phyloP scores from a whole-genome alignment of 2,888 invertebrate species.

The Tanypteryx hageni region DNA sequence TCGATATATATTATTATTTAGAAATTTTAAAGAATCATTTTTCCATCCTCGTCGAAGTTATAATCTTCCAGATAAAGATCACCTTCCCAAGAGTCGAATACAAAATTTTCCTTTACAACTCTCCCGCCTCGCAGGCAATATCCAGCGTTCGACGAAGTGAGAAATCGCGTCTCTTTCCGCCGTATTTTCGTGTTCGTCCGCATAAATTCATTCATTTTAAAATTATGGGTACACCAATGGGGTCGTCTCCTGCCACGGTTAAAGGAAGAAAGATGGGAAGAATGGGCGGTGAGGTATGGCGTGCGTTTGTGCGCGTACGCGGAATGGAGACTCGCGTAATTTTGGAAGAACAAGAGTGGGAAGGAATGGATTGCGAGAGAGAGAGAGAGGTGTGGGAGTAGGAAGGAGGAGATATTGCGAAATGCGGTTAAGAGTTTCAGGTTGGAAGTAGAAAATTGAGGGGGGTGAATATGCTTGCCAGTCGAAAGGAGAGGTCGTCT shows the following conservation, averaged over 20 bases:
- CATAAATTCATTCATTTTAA: neutral
- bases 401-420: no score
- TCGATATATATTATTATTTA: no score
- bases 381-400: neutral
- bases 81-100: no score
- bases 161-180: conserved; percentile 12
- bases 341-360: neutral
- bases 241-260: neutral
- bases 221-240: neutral
- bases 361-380: neutral
- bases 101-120: neutral
- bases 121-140: neutral
- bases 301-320: neutral
- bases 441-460: neutral
- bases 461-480: no score
- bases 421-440: neutral
- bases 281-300: neutral
- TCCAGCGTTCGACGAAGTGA: neutral
- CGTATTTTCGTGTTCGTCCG: neutral
- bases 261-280: neutral
- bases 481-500: no score
- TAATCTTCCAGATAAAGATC: no score
- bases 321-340: neutral
- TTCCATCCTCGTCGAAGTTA: no score
- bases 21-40: no score